These are phyloP conservation scores for Troides oblongomaculatus DNA, from an alignment of 2,888 invertebrate species.

Conservation along the genomic window DNA sequence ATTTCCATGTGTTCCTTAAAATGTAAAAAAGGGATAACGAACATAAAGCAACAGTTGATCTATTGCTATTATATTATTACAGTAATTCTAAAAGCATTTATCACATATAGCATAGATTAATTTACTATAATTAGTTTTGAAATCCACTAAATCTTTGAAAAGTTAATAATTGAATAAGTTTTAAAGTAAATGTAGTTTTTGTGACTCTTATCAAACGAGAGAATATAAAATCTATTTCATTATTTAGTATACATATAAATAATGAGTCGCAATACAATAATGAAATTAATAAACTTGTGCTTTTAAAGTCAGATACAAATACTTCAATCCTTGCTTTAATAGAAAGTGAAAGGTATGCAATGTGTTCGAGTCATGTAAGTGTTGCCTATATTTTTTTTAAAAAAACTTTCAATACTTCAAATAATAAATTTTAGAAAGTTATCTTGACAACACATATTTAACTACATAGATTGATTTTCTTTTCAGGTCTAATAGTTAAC, in stretches of 20 bases:
- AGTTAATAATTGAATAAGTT: not conserved
- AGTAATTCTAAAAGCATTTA: not conserved
- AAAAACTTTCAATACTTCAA: conserved; percentile 1
- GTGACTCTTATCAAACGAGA: too few species aligned
- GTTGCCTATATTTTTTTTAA: not conserved
- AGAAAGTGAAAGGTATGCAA: conserved; percentile 1
- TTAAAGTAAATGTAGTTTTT: not conserved
- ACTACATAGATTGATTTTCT: not conserved
- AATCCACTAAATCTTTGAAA: not conserved
- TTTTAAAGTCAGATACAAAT: not conserved
- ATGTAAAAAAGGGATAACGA: not conserved
- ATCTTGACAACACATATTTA: not conserved
- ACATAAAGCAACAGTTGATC: not conserved
- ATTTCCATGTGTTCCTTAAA: too few species aligned
- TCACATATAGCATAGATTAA: not conserved
- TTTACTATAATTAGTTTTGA: too few species aligned
- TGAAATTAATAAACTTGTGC: not conserved
- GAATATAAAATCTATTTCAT: too few species aligned
- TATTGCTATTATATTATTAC: not conserved
- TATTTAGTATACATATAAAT: too few species aligned
- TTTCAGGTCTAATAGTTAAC: not conserved
- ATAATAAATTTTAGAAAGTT: conserved; percentile 1
- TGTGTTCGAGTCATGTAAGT: not conserved
- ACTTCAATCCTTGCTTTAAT: not conserved
- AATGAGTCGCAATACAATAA: too few species aligned